Conservation (phyloP, 2,797 vertebrate genomes). For the Echiichthys vipera region DNA sequence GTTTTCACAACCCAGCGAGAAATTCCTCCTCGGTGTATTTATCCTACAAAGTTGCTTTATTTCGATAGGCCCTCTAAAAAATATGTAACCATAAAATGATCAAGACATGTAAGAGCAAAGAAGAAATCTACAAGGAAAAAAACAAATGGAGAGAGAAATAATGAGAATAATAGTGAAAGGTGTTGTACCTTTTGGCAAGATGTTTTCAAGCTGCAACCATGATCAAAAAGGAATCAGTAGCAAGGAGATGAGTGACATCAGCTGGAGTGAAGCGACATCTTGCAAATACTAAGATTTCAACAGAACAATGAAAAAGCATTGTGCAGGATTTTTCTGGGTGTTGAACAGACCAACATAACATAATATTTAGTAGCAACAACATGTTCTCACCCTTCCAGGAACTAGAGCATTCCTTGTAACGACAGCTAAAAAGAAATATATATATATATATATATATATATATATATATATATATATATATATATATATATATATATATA, state of each 20-base stretch:
- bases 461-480: no score
- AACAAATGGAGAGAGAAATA: background rate
- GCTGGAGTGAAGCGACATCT: background rate
- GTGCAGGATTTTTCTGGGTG: background rate
- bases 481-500: no score
- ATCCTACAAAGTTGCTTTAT: background rate
- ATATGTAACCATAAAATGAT: background rate
- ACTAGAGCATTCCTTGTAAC: constrained; percentile 1
- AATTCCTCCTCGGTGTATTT: background rate
- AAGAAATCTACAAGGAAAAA: background rate
- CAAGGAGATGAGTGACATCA: background rate
- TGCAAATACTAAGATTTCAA: constrained; percentile 12
- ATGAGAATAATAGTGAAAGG: no score
- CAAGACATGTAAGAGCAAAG: background rate
- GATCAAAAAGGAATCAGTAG: background rate
- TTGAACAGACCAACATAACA: background rate
- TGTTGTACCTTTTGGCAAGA: constrained; percentile 6
- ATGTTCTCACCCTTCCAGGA: constrained; percentile 11
- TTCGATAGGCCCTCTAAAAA: background rate
- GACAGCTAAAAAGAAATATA: constrained; percentile 8
- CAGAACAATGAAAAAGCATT: background rate
- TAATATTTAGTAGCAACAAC: background rate
- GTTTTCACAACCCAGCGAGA: background rate
- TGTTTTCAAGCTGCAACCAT: background rate
- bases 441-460: no score